Evolutionary conservation across 2,888 invertebrate species (phyloP), one percentile per base, ranked within the genome.

Genomic region (Byasa hedistus): DNA sequence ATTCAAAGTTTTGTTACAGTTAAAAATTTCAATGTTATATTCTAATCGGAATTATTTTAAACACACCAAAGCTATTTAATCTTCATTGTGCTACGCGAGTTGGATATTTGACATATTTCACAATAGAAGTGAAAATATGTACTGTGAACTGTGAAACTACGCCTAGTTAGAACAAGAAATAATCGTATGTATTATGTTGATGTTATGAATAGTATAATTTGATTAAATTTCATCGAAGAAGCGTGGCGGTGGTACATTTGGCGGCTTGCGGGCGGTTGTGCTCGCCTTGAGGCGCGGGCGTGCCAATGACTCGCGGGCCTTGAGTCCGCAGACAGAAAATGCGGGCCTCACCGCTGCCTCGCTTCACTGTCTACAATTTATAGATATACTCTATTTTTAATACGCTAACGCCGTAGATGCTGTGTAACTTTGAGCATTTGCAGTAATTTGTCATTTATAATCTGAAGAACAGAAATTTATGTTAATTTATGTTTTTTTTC

Each of bases 271-370:
- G 73, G 71, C 76, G 75, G 62, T 66, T 69, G 70, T 71, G 65
- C 68, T 74, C 71, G 70, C 72, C 76, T 71, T 71, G 75, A 73
- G 71, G 61, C 64, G 59, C 75, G 74, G 75, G 72, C 83, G 83
- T 84, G 87, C 79, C 88, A 86, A 82, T 87, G 88, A 87, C 88
- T 86, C 79, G 81, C 75, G 78, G 83, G 83, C 87, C 87, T 88
- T 87, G 87, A 86, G 76, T 74, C 73, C 69, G 69, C 72, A 77
- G 74, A 81, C 75, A 80, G 76, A 80, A 80, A 76, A 77, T 72
- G 70, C 74, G 73, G 75, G 75, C 75, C 73, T 72, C 73, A 70
- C 70, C 70, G 64, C 65, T 70, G 77, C 75, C 79, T 54, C 79
- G 80, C 80, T 80, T 75, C 79, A 76, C 70, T 48, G 59, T 65